Evolutionary conservation across 2,888 invertebrate species (phyloP), one percentile per base, ranked within the genome.

Genomic region (Microchrysa polita): DNA sequence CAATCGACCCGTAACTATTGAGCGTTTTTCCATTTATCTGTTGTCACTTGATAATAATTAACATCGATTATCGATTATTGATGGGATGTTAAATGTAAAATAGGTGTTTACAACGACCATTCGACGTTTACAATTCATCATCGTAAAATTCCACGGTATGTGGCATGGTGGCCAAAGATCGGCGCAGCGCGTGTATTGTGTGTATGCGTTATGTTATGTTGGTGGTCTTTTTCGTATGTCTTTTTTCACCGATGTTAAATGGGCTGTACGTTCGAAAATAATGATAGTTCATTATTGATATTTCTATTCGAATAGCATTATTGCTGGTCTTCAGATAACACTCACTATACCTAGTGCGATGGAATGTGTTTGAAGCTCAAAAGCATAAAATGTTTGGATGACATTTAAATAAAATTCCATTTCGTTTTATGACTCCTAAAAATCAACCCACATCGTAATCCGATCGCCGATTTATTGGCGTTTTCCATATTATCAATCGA

Each of bases 11-110:
- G 7, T 55, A 59, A 10, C 42, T 42, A 34, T 34, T 69, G 55
- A 14, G 18, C n/a, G 34, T 69, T 69, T 55, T 69, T 23, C 65
- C 69, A 69, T 69, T 69, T 69, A 57, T 69, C 69, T 52, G 69
- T 57, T 69, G 69, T 69, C 69, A 69, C 69, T 57, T 18, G 69
- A 69, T 57, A 57, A 57, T 69, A 69, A 69, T 69, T 69, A 69
- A 52, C 69, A 69, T 22, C 69, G 55, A 69, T 69, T 69, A 69
- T 69, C 20, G 69, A 40, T 69, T 69, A 69, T 57, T 69, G 69
- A 69, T 69, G 69, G 57, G 18, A 40, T n/a, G 69, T 69, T 69
- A 69, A 69, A 69, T n/a, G 69, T 57, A 40, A 69, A 55, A 69
- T 69, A 57, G 69, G 69, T 69, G 69, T 69, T 69, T 69, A 69